These are phyloP conservation scores for Bubo blakistoni DNA, from an alignment of 2,113 vertebrate species.

Conservation along the genomic window DNA sequence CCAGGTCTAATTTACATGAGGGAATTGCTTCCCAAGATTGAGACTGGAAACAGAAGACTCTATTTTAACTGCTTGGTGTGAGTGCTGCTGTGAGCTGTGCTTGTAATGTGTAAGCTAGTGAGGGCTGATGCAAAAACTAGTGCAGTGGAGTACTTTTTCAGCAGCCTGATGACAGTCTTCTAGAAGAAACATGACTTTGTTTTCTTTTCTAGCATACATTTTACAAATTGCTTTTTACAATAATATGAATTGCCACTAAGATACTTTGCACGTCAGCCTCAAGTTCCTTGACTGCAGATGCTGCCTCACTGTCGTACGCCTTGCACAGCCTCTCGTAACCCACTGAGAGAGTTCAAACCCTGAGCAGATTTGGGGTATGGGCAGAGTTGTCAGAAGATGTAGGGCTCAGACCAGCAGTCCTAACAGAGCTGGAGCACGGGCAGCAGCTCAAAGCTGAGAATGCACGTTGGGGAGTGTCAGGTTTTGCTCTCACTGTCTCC, in stretches of 20 bases:
- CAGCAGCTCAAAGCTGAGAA: neutral
- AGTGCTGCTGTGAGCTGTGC: slow-evolving; percentile 13
- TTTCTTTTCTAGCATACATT: slow-evolving; percentile 32
- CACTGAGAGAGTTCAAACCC: neutral
- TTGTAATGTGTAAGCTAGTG: neutral
- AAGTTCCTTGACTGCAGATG: neutral
- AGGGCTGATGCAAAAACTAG: neutral
- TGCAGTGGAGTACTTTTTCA: slow-evolving; percentile 21
- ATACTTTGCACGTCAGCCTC: neutral
- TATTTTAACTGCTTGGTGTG: neutral
- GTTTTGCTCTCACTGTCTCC: neutral
- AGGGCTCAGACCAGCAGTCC: neutral
- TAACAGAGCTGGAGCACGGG: neutral
- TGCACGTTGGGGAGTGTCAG: accelerated
- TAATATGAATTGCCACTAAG: slow-evolving; percentile 19
- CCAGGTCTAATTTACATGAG: slow-evolving; percentile 40
- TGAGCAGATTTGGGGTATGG: neutral
- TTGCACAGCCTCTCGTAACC: neutral
- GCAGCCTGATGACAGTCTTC: neutral
- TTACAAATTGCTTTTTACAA: slow-evolving; percentile 29
- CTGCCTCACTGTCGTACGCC: neutral
- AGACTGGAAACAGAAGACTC: neutral
- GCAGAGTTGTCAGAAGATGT: neutral
- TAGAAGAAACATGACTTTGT: slow-evolving; percentile 31
- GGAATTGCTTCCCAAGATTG: neutral